phyloP scores from a whole-genome alignment of 1,140 invertebrate species.

The Lepidurus packardi region DNA sequence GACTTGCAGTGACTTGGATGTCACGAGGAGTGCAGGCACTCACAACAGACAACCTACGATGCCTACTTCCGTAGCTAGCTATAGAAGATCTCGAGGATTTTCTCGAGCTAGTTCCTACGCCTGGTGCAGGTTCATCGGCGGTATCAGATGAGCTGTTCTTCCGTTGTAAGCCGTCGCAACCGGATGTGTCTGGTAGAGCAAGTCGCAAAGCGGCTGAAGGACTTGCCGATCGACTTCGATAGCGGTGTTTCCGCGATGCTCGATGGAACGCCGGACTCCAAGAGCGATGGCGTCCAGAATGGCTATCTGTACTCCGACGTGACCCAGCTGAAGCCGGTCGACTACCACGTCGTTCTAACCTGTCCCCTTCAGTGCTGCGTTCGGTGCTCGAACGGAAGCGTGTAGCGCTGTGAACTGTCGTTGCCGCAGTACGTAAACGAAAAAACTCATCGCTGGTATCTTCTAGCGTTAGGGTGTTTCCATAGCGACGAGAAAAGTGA shows the following conservation, averaged over 20 bases:
- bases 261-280: conserved; percentile 9
- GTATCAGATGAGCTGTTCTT: conserved; percentile 21
- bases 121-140: neutral
- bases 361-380: neutral
- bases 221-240: conserved; percentile 19
- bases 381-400: conserved; percentile 26
- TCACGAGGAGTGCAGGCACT: neutral
- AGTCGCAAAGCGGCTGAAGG: neutral
- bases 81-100: neutral
- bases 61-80: neutral
- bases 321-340: conserved; percentile 12
- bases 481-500: conserved; percentile 24
- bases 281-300: neutral
- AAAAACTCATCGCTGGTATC: conserved; percentile 27
- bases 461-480: conserved; percentile 28
- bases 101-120: neutral
- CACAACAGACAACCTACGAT: neutral
- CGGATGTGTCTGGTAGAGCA: neutral
- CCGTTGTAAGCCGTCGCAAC: neutral
- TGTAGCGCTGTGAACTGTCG: conserved; percentile 25
- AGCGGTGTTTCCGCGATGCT: neutral
- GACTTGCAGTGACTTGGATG: neutral
- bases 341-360: neutral
- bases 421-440: conserved; percentile 31
- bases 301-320: neutral